Conservation (phyloP, 2,113 vertebrate genomes). For the Oryctolagus cuniculus region mOryCun1.1 NC_091436.1:144678501-144679000, state of each 20-base stretch:
- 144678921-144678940: background rate
- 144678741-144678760: background rate
- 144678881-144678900: background rate
- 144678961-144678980: background rate
- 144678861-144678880: background rate
- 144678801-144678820: background rate
- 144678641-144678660: no score
- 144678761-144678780: background rate
- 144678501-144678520: no score
- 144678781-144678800: background rate
- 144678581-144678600: no score
- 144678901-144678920: constrained; percentile 14
- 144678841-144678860: background rate
- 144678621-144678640: no score
- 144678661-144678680: no score
- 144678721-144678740: background rate
- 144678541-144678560: no score
- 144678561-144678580: no score
- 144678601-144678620: no score
- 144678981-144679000: background rate
- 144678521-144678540: no score
- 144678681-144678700: no score
- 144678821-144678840: background rate
- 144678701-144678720: background rate
- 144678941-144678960: background rate